Evolutionary conservation across 2,888 invertebrate species (phyloP).

Genomic region (Drosophila neotestacea): DNA sequence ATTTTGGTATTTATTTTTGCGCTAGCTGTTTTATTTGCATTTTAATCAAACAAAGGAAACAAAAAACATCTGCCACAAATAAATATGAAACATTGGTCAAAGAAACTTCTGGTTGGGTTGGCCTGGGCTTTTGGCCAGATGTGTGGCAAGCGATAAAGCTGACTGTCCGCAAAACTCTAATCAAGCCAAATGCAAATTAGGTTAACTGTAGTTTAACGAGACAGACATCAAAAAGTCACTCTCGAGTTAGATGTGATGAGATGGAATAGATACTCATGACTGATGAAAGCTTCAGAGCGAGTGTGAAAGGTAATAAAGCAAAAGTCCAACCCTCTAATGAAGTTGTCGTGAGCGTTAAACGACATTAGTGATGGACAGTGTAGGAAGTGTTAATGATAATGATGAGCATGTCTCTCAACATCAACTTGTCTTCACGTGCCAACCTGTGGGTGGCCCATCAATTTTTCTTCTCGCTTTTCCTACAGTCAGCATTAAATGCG

Average conservation of each 20-base stretch:
- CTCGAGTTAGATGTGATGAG: slow-evolving; percentile 21
- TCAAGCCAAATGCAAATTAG: slow-evolving; percentile 72
- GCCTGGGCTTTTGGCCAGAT: slow-evolving; percentile 41
- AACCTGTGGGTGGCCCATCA: slow-evolving; percentile 40
- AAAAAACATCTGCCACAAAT: slow-evolving; percentile 50
- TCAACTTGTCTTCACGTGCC: slow-evolving; percentile 31
- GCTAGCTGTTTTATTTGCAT: slow-evolving; percentile 55
- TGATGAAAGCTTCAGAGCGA: slow-evolving; percentile 48
- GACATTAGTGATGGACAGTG: slow-evolving; percentile 32
- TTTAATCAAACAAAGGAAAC: slow-evolving; percentile 50
- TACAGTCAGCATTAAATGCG: slow-evolving; percentile 20
- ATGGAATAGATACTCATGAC: slow-evolving; percentile 22
- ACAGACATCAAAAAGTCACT: slow-evolving; percentile 33
- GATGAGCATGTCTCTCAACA: slow-evolving; percentile 40
- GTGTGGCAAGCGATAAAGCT: slow-evolving; percentile 39
- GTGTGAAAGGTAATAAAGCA: slow-evolving; percentile 55
- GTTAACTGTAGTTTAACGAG: slow-evolving; percentile 73
- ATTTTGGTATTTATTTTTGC: slow-evolving; percentile 1
- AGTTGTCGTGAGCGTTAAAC: slow-evolving; percentile 37
- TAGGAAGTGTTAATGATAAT: slow-evolving; percentile 50
- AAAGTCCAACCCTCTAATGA: slow-evolving; percentile 39
- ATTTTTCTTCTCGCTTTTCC: slow-evolving; percentile 1
- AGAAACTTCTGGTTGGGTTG: slow-evolving; percentile 28
- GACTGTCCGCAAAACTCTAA: slow-evolving; percentile 47
- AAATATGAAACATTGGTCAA: slow-evolving; percentile 28